These are phyloP conservation scores for Syrphus vitripennis DNA, from an alignment of 2,888 invertebrate genomes.

Conservation along the genomic window DNA sequence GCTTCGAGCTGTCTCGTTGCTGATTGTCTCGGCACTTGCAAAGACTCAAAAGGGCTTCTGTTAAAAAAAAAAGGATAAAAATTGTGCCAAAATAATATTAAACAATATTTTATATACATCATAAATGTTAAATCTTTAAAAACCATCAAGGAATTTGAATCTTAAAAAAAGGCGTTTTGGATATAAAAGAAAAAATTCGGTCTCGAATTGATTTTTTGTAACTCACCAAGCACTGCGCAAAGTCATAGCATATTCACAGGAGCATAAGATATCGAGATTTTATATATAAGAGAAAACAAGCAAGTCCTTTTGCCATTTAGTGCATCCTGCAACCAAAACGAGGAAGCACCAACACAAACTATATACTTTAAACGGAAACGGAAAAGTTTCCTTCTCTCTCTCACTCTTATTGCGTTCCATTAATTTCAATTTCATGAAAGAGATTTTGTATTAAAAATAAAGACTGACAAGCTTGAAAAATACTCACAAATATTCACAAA, in stretches of 20 bases:
- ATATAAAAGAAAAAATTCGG: not conserved
- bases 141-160: not conserved
- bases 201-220: slow-evolving; percentile 63
- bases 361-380: slow-evolving; percentile 16
- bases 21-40: slow-evolving; percentile 22
- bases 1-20: slow-evolving; percentile 54
- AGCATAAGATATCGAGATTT: not conserved
- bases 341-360: slow-evolving; percentile 3
- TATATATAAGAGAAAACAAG: slow-evolving; percentile 12
- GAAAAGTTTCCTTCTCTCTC: not conserved
- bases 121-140: not conserved
- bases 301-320: slow-evolving; percentile 25
- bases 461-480: slow-evolving; percentile 21
- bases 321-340: slow-evolving; percentile 27
- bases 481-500: not conserved
- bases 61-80: slow-evolving; percentile 12
- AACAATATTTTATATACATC: not conserved
- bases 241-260: slow-evolving; percentile 24
- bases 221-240: slow-evolving; percentile 52
- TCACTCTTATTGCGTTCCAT: not conserved
- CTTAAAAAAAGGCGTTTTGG: slow-evolving; percentile 20
- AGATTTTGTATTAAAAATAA: slow-evolving; percentile 22
- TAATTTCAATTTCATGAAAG: slow-evolving; percentile 18
- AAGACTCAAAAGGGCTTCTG: slow-evolving; percentile 3
- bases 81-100: slow-evolving; percentile 46